A percentile compares a stretch with the other conserved stretches of the same genome.
Evolutionary conservation across 2,797 vertebrate genomes (phyloP).

Genomic region (Ciconia nigra): DNA sequence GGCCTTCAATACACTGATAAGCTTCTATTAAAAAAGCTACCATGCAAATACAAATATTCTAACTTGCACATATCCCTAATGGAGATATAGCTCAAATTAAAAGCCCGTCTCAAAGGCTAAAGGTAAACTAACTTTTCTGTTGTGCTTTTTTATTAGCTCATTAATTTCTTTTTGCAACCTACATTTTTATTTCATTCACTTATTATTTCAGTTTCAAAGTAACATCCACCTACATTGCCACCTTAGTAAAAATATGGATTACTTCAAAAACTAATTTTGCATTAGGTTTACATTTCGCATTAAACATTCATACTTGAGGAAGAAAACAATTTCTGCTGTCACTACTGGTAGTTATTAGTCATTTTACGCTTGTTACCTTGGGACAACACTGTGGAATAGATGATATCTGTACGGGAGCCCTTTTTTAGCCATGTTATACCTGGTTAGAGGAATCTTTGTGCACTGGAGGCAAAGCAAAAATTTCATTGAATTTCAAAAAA

Average conservation of each 20-base stretch:
- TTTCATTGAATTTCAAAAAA: neutral
- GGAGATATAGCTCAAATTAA: conserved; percentile 46
- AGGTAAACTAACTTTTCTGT: conserved; percentile 38
- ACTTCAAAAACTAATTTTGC: conserved; percentile 13
- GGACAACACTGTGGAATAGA: neutral
- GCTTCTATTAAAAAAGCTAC: neutral
- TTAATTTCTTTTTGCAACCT: conserved; percentile 27
- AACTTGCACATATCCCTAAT: neutral
- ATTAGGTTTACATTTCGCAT: conserved; percentile 16
- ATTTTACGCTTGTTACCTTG: neutral
- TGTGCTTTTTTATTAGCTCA: conserved; percentile 50
- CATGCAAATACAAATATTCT: conserved; percentile 9
- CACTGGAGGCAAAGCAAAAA: neutral
- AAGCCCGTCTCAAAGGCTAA: conserved; percentile 35
- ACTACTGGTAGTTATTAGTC: neutral
- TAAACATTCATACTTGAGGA: conserved; percentile 4
- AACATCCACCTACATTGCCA: neutral
- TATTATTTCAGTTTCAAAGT: neutral
- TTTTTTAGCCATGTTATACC: neutral
- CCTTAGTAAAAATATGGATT: neutral
- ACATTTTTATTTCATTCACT: conserved; percentile 32
- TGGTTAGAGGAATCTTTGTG: neutral
- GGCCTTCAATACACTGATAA: neutral
- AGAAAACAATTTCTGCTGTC: conserved; percentile 25
- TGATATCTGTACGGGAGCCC: neutral